These are phyloP conservation scores for Epizoanthus illoricatus DNA, from an alignment of 92 coral and sea anemone species.

Conservation along the genomic window DNA sequence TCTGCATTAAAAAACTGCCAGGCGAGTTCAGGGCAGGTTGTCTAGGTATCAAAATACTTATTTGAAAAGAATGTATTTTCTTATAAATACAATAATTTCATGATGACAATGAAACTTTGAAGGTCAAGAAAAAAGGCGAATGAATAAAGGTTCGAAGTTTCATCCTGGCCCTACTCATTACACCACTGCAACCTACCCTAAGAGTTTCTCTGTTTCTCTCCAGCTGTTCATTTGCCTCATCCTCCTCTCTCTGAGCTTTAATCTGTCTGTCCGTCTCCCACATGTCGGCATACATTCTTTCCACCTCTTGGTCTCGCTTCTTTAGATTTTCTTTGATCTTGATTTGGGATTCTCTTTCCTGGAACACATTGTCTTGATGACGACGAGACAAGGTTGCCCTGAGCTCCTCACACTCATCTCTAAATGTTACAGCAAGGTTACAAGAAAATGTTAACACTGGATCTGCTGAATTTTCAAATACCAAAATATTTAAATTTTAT, in stretches of 20 bases:
- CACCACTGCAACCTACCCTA: constrained; percentile 50
- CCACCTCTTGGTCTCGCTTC: constrained; percentile 75
- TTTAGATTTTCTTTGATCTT: constrained; percentile 80
- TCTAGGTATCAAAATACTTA: too few relatives aligned
- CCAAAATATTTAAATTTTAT: too few relatives aligned
- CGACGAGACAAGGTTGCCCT: constrained; percentile 82
- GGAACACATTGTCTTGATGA: constrained; percentile 91
- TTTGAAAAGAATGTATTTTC: too few relatives aligned
- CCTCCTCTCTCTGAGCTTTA: constrained; percentile 85
- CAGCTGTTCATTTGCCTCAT: constrained; percentile 74
- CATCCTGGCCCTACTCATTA: too few relatives aligned
- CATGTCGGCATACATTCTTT: constrained; percentile 83
- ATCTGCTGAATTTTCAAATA: too few relatives aligned
- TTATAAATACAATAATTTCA: too few relatives aligned
- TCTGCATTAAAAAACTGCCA: too few relatives aligned
- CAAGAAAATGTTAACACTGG: not conserved
- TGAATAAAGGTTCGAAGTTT: too few relatives aligned
- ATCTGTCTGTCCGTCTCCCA: constrained; percentile 87
- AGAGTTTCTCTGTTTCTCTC: constrained; percentile 92
- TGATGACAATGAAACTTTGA: too few relatives aligned
- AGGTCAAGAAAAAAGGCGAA: too few relatives aligned
- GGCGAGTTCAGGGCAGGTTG: too few relatives aligned
- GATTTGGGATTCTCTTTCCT: constrained; percentile 84
- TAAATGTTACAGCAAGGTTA: not conserved
- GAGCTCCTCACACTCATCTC: constrained; percentile 93